Conservation (phyloP, 1,140 invertebrate species). For the Eriosoma lanigerum region DNA sequence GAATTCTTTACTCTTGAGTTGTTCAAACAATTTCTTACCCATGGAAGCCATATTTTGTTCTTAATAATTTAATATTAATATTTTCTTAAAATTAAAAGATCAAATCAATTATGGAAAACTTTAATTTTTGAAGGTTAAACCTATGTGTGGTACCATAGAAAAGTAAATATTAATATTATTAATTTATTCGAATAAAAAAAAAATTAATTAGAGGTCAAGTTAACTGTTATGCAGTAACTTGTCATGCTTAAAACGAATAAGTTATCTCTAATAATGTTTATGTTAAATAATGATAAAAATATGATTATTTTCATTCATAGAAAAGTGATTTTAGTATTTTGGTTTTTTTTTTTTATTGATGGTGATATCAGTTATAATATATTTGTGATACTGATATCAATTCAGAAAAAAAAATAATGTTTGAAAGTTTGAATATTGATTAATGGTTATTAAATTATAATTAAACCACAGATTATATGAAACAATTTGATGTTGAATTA, state of each 20-base stretch:
- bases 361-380: too few relatives aligned
- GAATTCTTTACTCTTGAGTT: constrained; percentile 63
- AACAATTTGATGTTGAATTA: too few relatives aligned
- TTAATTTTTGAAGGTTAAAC: not conserved
- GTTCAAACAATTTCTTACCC: constrained; percentile 57
- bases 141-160: not conserved
- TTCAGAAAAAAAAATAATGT: too few relatives aligned
- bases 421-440: too few relatives aligned
- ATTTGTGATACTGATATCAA: too few relatives aligned
- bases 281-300: constrained; percentile 16
- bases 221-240: too few relatives aligned
- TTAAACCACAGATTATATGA: too few relatives aligned
- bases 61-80: not conserved
- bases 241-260: not conserved
- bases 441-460: too few relatives aligned
- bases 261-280: not conserved
- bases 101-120: not conserved
- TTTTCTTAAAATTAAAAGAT: not conserved
- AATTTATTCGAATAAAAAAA: constrained; percentile 9
- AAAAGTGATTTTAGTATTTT: too few relatives aligned
- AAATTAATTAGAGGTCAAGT: constrained; percentile 11
- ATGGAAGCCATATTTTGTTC: constrained; percentile 57
- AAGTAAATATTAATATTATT: not conserved
- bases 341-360: too few relatives aligned
- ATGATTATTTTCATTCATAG: too few relatives aligned